These are phyloP conservation scores for Vireo griseus DNA, from an alignment of 2,797 vertebrate genomes.

Conservation along the genomic window DNA sequence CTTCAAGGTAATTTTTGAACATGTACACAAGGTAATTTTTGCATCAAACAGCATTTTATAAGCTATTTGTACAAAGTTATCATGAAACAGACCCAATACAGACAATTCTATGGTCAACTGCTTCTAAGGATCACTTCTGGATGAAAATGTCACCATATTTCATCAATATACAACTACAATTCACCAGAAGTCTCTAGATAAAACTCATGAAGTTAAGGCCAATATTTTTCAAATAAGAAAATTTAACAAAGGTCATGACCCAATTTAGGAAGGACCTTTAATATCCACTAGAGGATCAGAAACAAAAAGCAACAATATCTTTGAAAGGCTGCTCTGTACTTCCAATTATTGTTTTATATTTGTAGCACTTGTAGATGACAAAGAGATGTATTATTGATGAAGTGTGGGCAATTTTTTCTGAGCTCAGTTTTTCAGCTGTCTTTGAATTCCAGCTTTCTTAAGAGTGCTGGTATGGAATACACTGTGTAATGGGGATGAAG, in stretches of 20 bases:
- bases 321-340: neutral
- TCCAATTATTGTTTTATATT: neutral
- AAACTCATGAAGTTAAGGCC: neutral
- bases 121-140: neutral
- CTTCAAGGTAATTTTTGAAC: neutral
- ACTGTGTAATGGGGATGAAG: neutral
- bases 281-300: neutral
- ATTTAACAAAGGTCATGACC: neutral
- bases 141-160: neutral
- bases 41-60: neutral
- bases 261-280: neutral
- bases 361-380: neutral
- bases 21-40: neutral
- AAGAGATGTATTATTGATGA: neutral
- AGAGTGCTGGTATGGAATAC: neutral
- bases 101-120: neutral
- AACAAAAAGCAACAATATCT: neutral
- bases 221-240: neutral
- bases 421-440: neutral
- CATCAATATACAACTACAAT: neutral
- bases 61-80: neutral
- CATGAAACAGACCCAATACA: neutral
- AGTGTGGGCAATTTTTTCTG: neutral
- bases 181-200: neutral
- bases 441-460: neutral